Percentiles rank a stretch among this genome's conserved stretches.
These are phyloP conservation scores for Lota lota DNA, from an alignment of 2,113 vertebrate species.

Conservation along the genomic window DNA sequence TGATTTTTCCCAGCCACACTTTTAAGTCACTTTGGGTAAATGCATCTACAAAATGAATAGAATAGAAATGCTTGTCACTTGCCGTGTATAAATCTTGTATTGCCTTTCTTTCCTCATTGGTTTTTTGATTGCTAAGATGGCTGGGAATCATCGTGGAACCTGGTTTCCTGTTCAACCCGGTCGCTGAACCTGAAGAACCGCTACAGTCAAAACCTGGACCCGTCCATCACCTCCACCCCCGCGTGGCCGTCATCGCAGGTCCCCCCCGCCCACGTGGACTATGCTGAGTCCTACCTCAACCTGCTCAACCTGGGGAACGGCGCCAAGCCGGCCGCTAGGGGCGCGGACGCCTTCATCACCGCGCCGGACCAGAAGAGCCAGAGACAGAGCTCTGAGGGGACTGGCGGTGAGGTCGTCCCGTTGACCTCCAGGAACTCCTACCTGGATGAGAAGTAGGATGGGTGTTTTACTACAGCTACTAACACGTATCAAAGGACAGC, in stretches of 20 bases:
- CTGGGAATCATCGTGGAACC: constrained; percentile 60
- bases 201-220: constrained; percentile 72
- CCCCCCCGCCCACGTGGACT: constrained; percentile 25
- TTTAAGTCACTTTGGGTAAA: too few species aligned
- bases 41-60: too few species aligned
- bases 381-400: constrained; percentile 54
- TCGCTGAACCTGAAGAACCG: constrained; percentile 83
- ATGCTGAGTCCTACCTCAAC: constrained; percentile 78
- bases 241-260: constrained; percentile 60
- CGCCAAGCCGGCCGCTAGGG: background rate
- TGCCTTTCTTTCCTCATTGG: background rate
- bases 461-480: background rate
- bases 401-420: constrained; percentile 44
- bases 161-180: constrained; percentile 54
- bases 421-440: constrained; percentile 45
- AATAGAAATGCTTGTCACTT: too few species aligned
- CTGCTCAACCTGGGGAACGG: constrained; percentile 72
- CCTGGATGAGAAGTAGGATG: constrained; percentile 75
- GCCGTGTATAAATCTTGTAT: background rate
- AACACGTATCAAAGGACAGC: background rate
- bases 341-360: constrained; percentile 35
- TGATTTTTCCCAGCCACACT: too few species aligned
- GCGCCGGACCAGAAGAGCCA: constrained; percentile 46
- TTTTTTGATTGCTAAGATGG: constrained; percentile 54
- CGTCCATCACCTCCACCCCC: constrained; percentile 76